Conservation (phyloP, 2,113 vertebrate genomes). For the Aspiorhynchus laticeps region DNA sequence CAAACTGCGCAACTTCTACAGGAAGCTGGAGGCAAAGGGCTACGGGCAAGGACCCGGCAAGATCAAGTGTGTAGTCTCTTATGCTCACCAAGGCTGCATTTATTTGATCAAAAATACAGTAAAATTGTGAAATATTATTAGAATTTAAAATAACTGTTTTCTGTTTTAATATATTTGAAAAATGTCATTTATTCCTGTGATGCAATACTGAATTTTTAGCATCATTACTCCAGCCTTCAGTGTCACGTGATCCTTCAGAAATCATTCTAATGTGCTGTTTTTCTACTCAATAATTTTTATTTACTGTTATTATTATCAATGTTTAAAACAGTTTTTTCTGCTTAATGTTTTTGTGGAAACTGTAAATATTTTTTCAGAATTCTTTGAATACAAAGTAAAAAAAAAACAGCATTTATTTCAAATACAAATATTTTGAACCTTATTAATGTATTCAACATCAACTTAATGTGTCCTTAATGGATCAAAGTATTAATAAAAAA, state of each 20-base stretch:
- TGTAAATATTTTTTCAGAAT: not conserved
- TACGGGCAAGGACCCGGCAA: conserved; percentile 90
- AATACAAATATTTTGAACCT: not conserved
- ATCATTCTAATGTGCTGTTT: not conserved
- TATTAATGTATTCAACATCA: not conserved
- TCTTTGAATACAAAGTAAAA: not conserved
- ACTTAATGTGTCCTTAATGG: not conserved
- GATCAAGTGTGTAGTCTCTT: conserved; percentile 81
- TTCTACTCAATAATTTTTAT: not conserved
- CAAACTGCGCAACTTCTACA: conserved; percentile 89
- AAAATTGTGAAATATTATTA: not conserved
- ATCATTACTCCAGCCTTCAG: not conserved
- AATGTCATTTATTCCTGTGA: not conserved
- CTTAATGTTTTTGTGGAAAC: not conserved
- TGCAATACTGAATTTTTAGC: not conserved
- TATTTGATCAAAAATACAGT: not conserved
- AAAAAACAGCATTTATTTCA: not conserved
- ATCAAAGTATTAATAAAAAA: not conserved
- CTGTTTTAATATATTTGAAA: not conserved
- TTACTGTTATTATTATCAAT: not conserved
- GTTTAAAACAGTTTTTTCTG: not conserved
- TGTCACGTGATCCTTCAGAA: not conserved
- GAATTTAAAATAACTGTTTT: not conserved
- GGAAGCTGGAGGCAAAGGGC: conserved; percentile 92
- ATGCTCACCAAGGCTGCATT: not conserved